These are phyloP conservation scores for Heliangelus exortis DNA, from an alignment of 2,797 vertebrate genomes.

Conservation along the genomic window DNA sequence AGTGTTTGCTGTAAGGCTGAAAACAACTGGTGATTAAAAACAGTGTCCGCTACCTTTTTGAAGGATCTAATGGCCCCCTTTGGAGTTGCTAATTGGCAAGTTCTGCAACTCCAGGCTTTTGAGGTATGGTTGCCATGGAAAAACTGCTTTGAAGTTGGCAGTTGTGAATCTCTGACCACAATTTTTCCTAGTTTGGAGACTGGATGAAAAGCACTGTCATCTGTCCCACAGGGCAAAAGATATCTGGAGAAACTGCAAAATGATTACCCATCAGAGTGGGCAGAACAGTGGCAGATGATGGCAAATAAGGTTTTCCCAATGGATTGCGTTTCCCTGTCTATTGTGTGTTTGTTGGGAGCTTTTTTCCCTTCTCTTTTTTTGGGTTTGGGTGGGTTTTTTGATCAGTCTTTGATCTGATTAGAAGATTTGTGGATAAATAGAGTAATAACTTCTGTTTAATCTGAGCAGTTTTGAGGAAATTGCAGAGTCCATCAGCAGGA, in stretches of 20 bases:
- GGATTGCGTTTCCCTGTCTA: background rate
- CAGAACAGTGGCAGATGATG: background rate
- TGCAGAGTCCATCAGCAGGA: fast-evolving
- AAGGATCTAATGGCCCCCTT: constrained; percentile 84
- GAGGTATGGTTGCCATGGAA: constrained; percentile 84
- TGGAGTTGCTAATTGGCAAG: constrained; percentile 90
- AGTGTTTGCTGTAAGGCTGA: constrained; percentile 45
- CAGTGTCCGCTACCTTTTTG: constrained; percentile 72
- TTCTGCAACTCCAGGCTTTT: constrained; percentile 81
- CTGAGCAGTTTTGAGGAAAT: background rate
- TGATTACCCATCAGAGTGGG: constrained; percentile 52
- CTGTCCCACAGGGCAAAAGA: constrained; percentile 57
- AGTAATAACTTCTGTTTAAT: background rate
- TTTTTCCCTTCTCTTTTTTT: background rate
- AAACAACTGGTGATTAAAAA: constrained; percentile 71
- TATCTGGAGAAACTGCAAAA: constrained; percentile 53
- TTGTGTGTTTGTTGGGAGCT: background rate
- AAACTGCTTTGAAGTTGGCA: constrained; percentile 87
- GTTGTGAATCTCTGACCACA: constrained; percentile 80
- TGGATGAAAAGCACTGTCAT: constrained; percentile 72
- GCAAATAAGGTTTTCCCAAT: constrained; percentile 14
- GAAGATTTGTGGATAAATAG: background rate
- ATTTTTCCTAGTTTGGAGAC: constrained; percentile 66
- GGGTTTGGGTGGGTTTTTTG: background rate
- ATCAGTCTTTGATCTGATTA: background rate